Conservation (phyloP, 1,140 invertebrate genomes). For the Bombus superbus region DNA sequence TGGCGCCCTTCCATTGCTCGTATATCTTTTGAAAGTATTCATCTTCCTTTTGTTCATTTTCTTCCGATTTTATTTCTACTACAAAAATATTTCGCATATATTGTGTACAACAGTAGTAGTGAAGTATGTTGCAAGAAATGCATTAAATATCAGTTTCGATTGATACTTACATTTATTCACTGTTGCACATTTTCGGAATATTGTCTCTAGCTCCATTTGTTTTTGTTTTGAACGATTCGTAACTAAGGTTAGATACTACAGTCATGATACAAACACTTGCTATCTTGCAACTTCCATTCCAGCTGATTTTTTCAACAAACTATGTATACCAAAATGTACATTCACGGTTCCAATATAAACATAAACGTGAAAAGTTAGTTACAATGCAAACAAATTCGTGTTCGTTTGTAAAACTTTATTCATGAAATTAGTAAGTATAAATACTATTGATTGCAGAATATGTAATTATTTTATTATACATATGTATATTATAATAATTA, state of each 20-base stretch:
- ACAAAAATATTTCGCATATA: constrained; percentile 2
- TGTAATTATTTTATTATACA: background rate
- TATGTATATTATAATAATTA: background rate
- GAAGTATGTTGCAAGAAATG: background rate
- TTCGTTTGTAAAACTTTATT: background rate
- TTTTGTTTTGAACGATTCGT: constrained; percentile 14
- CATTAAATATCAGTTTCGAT: background rate
- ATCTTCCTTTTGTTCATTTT: constrained; percentile 79
- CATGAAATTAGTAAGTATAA: background rate
- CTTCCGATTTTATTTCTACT: constrained; percentile 68
- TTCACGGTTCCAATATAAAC: background rate
- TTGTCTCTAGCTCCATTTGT: constrained; percentile 60
- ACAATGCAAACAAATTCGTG: background rate
- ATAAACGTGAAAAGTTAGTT: background rate
- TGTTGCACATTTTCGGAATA: constrained; percentile 48
- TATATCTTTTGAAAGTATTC: constrained; percentile 84
- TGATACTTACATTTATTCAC: constrained; percentile 57
- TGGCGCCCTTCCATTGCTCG: constrained; percentile 84
- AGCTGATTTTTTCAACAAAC: background rate
- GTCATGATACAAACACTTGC: background rate
- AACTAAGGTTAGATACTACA: constrained; percentile 29
- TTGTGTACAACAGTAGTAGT: background rate
- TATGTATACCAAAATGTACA: too few species aligned
- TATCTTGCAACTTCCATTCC: too few species aligned
- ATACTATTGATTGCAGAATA: background rate